Percentiles rank a stretch among this genome's conserved stretches.
Conservation (phyloP, 2,888 invertebrate genomes). For the Drosophila kokeensis region DNA sequence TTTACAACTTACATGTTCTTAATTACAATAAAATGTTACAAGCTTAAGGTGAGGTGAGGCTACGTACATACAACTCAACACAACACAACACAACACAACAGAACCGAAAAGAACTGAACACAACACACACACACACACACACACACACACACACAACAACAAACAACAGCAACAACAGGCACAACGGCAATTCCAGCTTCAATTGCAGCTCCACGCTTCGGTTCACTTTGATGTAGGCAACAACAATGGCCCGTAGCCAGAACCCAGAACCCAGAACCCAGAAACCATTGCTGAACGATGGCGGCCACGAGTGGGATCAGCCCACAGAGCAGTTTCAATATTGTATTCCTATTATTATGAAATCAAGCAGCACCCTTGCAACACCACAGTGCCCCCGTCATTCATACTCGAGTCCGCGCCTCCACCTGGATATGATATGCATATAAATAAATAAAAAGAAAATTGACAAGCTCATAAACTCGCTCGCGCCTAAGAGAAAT, state of each 20-base stretch:
- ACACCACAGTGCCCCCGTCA: neutral
- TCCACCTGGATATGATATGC: conserved; percentile 62
- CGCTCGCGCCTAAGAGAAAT: conserved; percentile 77
- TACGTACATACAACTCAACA: conserved; percentile 48
- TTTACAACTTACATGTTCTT: conserved; percentile 78
- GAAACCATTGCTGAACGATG: conserved; percentile 26
- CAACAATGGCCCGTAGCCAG: conserved; percentile 50
- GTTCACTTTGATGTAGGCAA: conserved; percentile 69
- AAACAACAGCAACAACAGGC: conserved; percentile 35
- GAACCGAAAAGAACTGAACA: conserved; percentile 10
- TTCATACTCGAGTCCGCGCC: neutral
- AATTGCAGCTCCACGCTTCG: conserved; percentile 63
- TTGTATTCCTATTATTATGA: conserved; percentile 66
- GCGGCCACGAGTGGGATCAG: conserved; percentile 50
- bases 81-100: conserved; percentile 39
- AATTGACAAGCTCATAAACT: conserved; percentile 79
- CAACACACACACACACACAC: conserved; percentile 22
- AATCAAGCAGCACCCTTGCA: conserved; percentile 56
- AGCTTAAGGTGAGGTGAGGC: conserved; percentile 75
- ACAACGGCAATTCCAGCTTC: conserved; percentile 63
- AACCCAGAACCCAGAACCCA: conserved; percentile 13
- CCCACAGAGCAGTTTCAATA: conserved; percentile 58
- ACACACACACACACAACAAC: neutral
- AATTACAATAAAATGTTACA: conserved; percentile 76
- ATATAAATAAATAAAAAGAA: conserved; percentile 76